A percentile compares a stretch with the other conserved stretches of the same genome.
Conservation (phyloP, 2,797 vertebrate genomes). For the Myiotriccus ornatus region DNA sequence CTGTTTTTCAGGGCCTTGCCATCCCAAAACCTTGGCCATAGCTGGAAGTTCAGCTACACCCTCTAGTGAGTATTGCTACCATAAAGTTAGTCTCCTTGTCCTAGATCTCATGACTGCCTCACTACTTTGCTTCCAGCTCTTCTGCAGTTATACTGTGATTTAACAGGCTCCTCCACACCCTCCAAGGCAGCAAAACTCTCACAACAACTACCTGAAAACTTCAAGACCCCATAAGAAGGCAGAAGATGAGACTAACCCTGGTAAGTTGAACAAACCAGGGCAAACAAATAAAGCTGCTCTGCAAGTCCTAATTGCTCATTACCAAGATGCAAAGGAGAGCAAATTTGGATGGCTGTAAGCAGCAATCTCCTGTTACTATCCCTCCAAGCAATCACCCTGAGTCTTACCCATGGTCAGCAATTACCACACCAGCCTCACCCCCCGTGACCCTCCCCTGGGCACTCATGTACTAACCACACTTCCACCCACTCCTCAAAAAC, state of each 20-base stretch:
- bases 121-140: neutral
- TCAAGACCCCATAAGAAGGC: neutral
- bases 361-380: neutral
- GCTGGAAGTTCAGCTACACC: neutral
- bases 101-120: neutral
- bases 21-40: neutral
- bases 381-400: neutral
- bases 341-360: neutral
- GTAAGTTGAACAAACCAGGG: neutral
- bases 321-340: neutral
- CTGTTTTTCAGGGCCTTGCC: neutral
- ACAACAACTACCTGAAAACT: neutral
- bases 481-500: neutral
- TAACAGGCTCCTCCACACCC: neutral
- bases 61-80: neutral
- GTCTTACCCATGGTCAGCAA: neutral
- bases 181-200: neutral
- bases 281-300: conserved; percentile 6
- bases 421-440: conserved; percentile 14
- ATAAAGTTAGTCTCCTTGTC: neutral
- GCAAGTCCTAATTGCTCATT: neutral
- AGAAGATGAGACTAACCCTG: neutral
- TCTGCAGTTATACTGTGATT: neutral
- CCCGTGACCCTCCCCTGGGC: neutral
- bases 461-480: neutral